Base-by-base conservation (phyloP, 1,140 invertebrate species). In the Brachionus rubens region DNA sequence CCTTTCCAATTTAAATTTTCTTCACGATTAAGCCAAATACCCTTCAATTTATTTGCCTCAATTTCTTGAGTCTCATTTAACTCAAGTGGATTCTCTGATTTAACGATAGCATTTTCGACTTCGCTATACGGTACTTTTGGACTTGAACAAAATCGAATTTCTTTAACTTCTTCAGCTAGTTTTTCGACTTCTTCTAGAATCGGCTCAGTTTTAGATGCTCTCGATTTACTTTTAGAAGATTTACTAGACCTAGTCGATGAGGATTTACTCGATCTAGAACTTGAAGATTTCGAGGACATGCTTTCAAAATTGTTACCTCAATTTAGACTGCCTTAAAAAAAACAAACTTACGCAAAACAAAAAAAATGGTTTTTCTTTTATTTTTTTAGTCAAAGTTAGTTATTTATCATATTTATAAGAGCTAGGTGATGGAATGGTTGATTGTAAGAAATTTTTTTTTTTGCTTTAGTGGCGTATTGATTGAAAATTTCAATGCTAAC, bases 341-440 rank as follows among this genome's bases (percentile, higher is more conserved):
- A 33, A 33, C 28, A 40, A 26, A 59, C 12, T 59, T 33, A 30
- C 28, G 19, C 6, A 59, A 41, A 59, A 33, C 54, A 14, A 36
- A 59, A 36, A 24, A 36, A 59, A 59, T 33, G 36, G 19, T 36
- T 33, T 36, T n/a, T 59, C 2, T 9, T 59, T 28, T 33, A 33
- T 59, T 59, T 59, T 33, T 59, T 36, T 59, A 16, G 16, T n/a
- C 30, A 59, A 59, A 36, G 19, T 36, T 12, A 19, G 30, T 59
- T 59, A n/a, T 59, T 59, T 19, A 59, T 59, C 54, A 59, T 59
- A 59, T 59, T 59, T 59, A 59, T 59, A 59, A 59, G 54, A 59
- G 54, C 33, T 33, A 59, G 36, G 36, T 16, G 3, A 59, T 33
- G 36, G 3, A 59, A 36, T 33, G 54, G 36, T 59, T 36, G 36